Evolutionary conservation across 2,113 vertebrate genomes (phyloP).

Genomic region (Silurus asotus): DNA sequence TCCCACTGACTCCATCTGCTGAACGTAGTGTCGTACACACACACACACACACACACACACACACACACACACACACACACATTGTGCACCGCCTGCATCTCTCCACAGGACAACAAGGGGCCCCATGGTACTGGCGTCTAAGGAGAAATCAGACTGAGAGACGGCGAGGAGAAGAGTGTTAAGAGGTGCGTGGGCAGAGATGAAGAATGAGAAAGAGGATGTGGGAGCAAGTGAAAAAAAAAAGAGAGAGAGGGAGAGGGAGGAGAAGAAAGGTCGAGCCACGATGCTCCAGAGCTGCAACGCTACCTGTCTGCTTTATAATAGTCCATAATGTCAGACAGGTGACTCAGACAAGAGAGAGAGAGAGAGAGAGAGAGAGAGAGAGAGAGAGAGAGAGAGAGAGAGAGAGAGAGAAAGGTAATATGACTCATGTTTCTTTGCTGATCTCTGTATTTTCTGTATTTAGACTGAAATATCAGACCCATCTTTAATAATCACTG

Average conservation of each 20-base stretch:
- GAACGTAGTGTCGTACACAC: not conserved
- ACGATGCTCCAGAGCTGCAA: constrained; percentile 37
- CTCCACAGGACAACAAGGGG: constrained; percentile 6
- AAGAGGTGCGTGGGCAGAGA: constrained; percentile 25
- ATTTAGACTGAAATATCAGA: not conserved
- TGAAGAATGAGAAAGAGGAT: constrained; percentile 35
- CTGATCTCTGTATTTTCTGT: not conserved
- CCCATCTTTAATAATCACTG: not conserved
- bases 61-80: constrained; percentile 1
- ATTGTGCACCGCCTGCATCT: not conserved
- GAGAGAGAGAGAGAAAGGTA: not conserved
- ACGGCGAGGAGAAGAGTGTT: constrained; percentile 10
- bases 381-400: constrained; percentile 1
- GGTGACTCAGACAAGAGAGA: constrained; percentile 47
- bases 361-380: not conserved
- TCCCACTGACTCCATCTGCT: constrained; percentile 31
- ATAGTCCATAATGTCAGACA: constrained; percentile 52
- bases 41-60: constrained; percentile 24
- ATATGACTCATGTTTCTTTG: constrained; percentile 1
- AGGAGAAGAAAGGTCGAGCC: constrained; percentile 42
- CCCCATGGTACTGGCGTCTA: not conserved
- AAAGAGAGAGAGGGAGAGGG: constrained; percentile 45
- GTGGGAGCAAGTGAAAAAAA: constrained; percentile 36
- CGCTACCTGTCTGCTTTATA: constrained; percentile 31
- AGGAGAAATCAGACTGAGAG: constrained; percentile 2